Evolutionary conservation across 1,140 invertebrate genomes (phyloP), one percentile per base, ranked within the genome.

Genomic region (Apis dorsata): DNA sequence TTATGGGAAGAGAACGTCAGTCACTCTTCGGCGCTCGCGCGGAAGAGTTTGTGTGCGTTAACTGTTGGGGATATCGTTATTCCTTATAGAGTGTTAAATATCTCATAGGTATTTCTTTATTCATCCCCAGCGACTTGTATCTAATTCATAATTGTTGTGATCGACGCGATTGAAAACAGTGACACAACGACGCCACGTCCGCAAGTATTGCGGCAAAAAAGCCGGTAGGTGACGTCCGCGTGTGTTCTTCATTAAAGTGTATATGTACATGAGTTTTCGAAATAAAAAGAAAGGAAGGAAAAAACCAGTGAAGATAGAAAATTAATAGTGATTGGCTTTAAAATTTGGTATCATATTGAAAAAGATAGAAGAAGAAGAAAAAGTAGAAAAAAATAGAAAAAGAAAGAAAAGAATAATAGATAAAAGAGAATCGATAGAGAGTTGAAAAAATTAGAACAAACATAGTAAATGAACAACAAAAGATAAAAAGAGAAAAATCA

Each of bases 1-100:
- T 79, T 75, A 84, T 76, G 79, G 83, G 79, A 70, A 86, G 78
- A 82, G 90, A 90, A 91, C 92, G 91, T 92, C 92, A 93, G 93
- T 93, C 91, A 92, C 93, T 93, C 92, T 92, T 92, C 90, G 90
- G 92, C 91, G 88, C 85, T 92, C 92, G 93, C 91, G 91, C 91
- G 88, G 92, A 90, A 90, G 90, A 90, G 93, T 91, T 86, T 88
- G 90, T 84, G 88, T 83, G 77, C 81, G 86, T 87, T 66, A 76
- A 28, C 77, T 82, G 74, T 84, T 79, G 81, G 85, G 86, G 70
- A 75, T 81, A 83, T 86, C 82, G 86, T 86, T 86, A 83, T 82
- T 86, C 66, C 84, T 86, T 74, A 63, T 71, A 75, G 70, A 86
- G 81, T 88, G 76, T 78, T 51, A 63, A 79, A 49, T 78, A 82